Evolutionary conservation across 1,140 invertebrate genomes (phyloP), one percentile per base, ranked within the genome.

Genomic region (Nephila pilipes): DNA sequence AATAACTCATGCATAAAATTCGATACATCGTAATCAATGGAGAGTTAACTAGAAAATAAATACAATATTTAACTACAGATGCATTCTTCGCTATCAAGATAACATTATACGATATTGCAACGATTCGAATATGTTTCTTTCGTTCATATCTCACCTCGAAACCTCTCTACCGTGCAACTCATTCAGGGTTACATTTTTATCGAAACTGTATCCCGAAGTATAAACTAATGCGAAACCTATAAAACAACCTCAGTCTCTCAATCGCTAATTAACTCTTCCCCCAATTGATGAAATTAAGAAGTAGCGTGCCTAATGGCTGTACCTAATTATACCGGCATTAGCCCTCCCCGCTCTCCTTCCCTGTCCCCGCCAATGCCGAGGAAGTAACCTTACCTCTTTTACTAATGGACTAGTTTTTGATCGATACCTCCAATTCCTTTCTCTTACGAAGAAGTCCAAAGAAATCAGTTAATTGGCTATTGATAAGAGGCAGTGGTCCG

Each of bases 311-410:
- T 58, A 85, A 85, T 85, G 83, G 83, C 36, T 60, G 29, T 85
- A 58, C 83, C 54, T 85, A 85, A 85, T 85, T 85, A 85, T 85
- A 38, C 54, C 25, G 20, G 83, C 57, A 85, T 85, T 85, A 85
- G 55, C 16, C 10, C 10, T 29, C 29, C 25, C 1, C 32, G 25
- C 3, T 14, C 69, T 5, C 4, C 16, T 14, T 18, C 25, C 12
- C 69, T 29, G 3, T 32, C 16, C 5, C 69, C 69, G 4, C 18
- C 14, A 6, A 18, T 5, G 18, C 22, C 32, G 32, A 46, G 18
- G 80, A 58, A 54, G 83, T 18, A 85, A 85, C 55, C 83, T 58
- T 85, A 85, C 83, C 83, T 85, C 75, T 96, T 96, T 46, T 96
- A 96, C 96, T 1, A 85, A 85, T 85, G 83, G 83, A 85, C 83